These are phyloP conservation scores for Sphaeridia pumilis DNA, from an alignment of 2,888 invertebrate genomes.

Conservation along the genomic window DNA sequence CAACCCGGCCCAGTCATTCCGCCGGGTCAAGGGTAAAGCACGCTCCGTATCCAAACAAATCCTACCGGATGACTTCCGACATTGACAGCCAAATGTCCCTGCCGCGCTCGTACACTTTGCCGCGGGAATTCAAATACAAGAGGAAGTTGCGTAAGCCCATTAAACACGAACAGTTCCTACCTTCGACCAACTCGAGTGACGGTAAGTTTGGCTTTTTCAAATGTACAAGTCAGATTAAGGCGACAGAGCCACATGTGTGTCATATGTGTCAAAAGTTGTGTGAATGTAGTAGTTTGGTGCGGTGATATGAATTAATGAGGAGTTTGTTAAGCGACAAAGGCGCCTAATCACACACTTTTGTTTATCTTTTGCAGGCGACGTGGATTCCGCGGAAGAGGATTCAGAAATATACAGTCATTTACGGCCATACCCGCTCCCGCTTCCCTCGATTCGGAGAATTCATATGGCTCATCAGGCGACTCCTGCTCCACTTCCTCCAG, in stretches of 20 bases:
- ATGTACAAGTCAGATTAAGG: too few species aligned
- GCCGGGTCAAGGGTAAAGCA: not conserved
- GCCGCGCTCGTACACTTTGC: conserved; percentile 71
- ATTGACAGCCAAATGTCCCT: conserved; percentile 65
- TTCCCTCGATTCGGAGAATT: conserved; percentile 32
- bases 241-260: too few species aligned
- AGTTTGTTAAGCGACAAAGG: too few species aligned
- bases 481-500: conserved; percentile 7
- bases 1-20: not conserved
- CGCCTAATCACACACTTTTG: too few species aligned
- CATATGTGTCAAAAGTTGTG: too few species aligned
- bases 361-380: conserved; percentile 57
- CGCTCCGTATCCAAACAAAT: conserved; percentile 36
- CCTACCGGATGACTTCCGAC: conserved; percentile 53
- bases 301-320: too few species aligned
- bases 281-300: too few species aligned
- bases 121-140: conserved; percentile 73
- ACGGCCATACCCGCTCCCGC: conserved; percentile 24
- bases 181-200: conserved; percentile 75
- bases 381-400: conserved; percentile 67
- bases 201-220: conserved; percentile 44
- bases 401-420: conserved; percentile 25
- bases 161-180: conserved; percentile 56
- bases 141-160: conserved; percentile 48
- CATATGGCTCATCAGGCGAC: too few species aligned